phyloP scores from a whole-genome alignment of 2,888 invertebrate genomes.

The Furcula furcula region DNA sequence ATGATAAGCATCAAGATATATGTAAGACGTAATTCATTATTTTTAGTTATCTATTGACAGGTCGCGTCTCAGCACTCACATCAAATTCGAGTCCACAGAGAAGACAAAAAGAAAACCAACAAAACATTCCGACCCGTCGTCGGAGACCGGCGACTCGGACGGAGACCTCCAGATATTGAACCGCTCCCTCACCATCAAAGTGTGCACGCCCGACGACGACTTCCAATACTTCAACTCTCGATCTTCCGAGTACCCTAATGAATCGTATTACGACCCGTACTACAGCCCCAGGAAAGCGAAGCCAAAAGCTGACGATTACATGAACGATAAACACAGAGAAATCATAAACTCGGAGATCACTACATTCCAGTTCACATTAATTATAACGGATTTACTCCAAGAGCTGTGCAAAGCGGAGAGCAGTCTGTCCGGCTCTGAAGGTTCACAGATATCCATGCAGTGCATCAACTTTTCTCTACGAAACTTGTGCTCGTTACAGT shows the following conservation, averaged over 20 bases:
- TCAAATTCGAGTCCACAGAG: slow-evolving; percentile 43
- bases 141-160: slow-evolving; percentile 71
- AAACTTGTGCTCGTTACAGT: slow-evolving; percentile 83
- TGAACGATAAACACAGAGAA: slow-evolving; percentile 73
- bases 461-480: slow-evolving; percentile 83
- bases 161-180: slow-evolving; percentile 74
- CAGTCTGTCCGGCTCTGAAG: slow-evolving; percentile 74
- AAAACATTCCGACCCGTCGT: slow-evolving; percentile 52
- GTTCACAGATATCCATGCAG: slow-evolving; percentile 80
- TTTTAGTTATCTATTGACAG: slow-evolving; percentile 32
- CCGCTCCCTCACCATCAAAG: slow-evolving; percentile 78
- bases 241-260: slow-evolving; percentile 58
- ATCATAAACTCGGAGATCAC: slow-evolving; percentile 78
- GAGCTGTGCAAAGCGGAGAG: slow-evolving; percentile 78
- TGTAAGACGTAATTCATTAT: no score
- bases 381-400: slow-evolving; percentile 80
- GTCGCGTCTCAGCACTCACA: slow-evolving; percentile 42
- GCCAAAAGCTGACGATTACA: slow-evolving; percentile 76
- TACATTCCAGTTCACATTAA: slow-evolving; percentile 79
- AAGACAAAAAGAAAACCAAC: slow-evolving; percentile 39
- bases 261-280: slow-evolving; percentile 56
- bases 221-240: slow-evolving; percentile 83
- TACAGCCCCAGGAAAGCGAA: slow-evolving; percentile 61
- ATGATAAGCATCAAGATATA: no score
- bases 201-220: slow-evolving; percentile 81